Conservation (phyloP, 2,888 invertebrate genomes). For the Eristalis tenax region DNA sequence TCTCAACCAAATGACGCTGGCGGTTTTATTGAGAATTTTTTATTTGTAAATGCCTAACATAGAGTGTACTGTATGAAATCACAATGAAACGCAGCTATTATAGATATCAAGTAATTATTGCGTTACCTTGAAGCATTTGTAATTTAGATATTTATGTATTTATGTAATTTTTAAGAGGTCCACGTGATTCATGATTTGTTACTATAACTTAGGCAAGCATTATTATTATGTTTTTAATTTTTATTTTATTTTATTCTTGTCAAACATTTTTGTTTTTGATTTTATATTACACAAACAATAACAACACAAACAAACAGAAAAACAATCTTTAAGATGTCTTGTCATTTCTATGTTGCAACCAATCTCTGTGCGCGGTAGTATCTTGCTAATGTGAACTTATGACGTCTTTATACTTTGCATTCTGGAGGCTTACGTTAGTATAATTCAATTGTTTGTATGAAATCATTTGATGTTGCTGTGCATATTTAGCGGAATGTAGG, state of each 20-base stretch:
- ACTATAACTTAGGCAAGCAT: conserved; percentile 39
- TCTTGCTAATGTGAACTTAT: conserved; percentile 18
- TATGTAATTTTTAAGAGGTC: conserved; percentile 42
- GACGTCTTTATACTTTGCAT: background rate
- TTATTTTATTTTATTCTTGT: conserved; percentile 24
- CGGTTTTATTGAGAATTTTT: background rate
- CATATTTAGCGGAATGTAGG: background rate
- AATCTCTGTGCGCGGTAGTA: conserved; percentile 25
- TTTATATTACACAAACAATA: conserved; percentile 33
- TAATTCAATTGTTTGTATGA: background rate
- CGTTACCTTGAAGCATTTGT: conserved; percentile 46
- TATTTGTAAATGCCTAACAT: background rate
- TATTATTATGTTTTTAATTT: conserved; percentile 26
- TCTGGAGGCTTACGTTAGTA: background rate
- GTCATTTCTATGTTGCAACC: conserved; percentile 16
- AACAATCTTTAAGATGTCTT: conserved; percentile 24
- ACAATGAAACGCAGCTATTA: conserved; percentile 37
- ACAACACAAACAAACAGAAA: conserved; percentile 21
- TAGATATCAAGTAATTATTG: conserved; percentile 29
- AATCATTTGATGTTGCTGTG: background rate
- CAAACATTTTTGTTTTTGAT: conserved; percentile 29
- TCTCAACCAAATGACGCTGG: background rate
- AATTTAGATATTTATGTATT: conserved; percentile 55
- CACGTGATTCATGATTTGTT: conserved; percentile 48
- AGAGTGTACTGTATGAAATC: background rate